Evolutionary conservation across 2,113 vertebrate genomes (phyloP).

Genomic region (Cromileptes altivelis): DNA sequence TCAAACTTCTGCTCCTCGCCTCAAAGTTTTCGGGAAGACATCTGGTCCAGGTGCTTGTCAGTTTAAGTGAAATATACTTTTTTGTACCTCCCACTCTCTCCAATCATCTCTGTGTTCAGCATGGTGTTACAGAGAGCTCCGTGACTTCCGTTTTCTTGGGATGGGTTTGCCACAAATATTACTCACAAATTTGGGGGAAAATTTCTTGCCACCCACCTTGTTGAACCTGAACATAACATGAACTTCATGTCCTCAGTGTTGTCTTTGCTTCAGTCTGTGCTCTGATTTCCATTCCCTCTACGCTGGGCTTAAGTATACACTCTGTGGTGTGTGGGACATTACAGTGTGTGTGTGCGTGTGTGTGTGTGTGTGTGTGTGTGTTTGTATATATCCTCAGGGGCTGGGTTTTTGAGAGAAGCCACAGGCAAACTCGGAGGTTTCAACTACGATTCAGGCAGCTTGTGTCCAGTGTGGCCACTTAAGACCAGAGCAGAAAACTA

Average conservation of each 20-base stretch:
- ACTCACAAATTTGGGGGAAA: constrained; percentile 30
- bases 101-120: neutral
- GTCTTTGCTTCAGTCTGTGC: constrained; percentile 57
- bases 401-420: constrained; percentile 51
- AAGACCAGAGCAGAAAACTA: constrained; percentile 15
- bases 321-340: constrained; percentile 59
- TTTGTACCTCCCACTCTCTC: constrained; percentile 6
- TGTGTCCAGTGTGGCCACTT: constrained; percentile 23
- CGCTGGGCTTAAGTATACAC: constrained; percentile 61
- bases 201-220: constrained; percentile 68
- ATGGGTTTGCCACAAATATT: constrained; percentile 48
- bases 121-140: neutral
- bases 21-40: constrained; percentile 32
- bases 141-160: constrained; percentile 34
- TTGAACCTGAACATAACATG: constrained; percentile 55
- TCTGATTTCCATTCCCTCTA: constrained; percentile 66
- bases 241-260: constrained; percentile 58
- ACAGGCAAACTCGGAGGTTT: constrained; percentile 48
- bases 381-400: constrained; percentile 25
- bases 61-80: constrained; percentile 16
- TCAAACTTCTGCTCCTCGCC: constrained; percentile 36
- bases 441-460: constrained; percentile 8
- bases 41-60: constrained; percentile 46
- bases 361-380: constrained; percentile 44
- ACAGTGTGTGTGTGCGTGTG: constrained; percentile 46